Base-by-base conservation (phyloP, 1,140 invertebrate species). In the Trissolcus basalis region DNA sequence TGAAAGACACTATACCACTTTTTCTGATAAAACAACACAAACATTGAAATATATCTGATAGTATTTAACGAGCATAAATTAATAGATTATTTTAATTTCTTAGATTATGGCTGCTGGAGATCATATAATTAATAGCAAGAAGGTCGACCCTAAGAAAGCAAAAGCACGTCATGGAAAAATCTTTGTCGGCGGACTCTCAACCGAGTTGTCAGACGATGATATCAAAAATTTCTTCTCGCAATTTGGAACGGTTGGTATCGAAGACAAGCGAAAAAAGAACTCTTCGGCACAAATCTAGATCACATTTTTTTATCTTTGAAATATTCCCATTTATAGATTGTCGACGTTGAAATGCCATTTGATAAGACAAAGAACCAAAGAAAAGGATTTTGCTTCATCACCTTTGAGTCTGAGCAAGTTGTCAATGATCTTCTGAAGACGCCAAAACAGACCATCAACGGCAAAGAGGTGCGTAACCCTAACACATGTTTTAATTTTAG, bases 331-430 rank as follows among this genome's bases (percentile, higher is more conserved):
- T 44, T 58, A 33, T 59, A 97, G 96, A 96, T 98, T 74, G 92
- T 96, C 53, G 96, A 98, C 80, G 92, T 98, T 55, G 97, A 98
- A 89, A 96, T 97, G 93, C 97, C 97, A 55, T 97, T 96, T 84
- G 97, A 98, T 83, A 98, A 98, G 86, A 93, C 93, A 86, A 98
- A 98, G 90, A 97, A 97, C 83, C 96, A 98, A 86, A 92, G 96
- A 76, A 96, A 97, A 90, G 95, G 94, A 49, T 78, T 78, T 56
- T 78, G 76, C 41, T 78, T 78, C 14, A 74, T 78, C n/a, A 78
- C 76, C 9, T 78, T 78, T 39, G 76, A 78, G 39, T 70, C 76
- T 9, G 70, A 73, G 35, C 94, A 96, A 87, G 94, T 97, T 48
- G 96, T 97, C 6, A 96, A 96, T 82, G 94, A 96, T 82, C 90